Base-by-base conservation (phyloP, 2,113 vertebrate species). In the Rhinoderma darwinii region DNA sequence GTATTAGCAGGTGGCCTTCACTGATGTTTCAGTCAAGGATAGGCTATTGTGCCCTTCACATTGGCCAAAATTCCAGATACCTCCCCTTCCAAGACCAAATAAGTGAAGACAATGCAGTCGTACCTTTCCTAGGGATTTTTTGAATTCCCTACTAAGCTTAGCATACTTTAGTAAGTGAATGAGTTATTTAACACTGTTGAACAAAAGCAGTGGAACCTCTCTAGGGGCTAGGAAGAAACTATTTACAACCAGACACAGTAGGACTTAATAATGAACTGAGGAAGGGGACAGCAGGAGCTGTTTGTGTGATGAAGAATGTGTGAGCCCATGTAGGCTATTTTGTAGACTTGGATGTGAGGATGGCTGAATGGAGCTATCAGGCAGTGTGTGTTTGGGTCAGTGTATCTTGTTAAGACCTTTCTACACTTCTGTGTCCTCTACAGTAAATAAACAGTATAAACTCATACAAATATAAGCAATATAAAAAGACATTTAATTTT, bases 241-340 rank as follows among this genome's bases (percentile, higher is more conserved):
- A 75, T 75, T 75, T 75, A 78, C 75, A 78, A 50, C 75, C 30
- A 77, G n/a, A 77, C 43, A 47, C 74, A 77, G 41, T 50, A 35
- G 75, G 27, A 22, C 47, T 54, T 51, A 78, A 50, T 51, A 78
- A 78, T 78, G 44, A 78, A 78, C 73, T 75, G 41, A 78, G 75
- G 75, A 78, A 78, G 44, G 75, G 50, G 50, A 78, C 75, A 78
- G 75, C 75, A 78, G 75, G 75, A 78, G 27, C 44, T 32, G 75
- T 51, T 78, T 54, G 75, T 78, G 47, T 78, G 47, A 51, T 78
- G 35, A 51, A 51, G 47, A 78, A 78, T 78, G 75, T 54, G 32
- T 22, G 17, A 78, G 44, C 27, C 44, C 75, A 35, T 78, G 47
- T 32, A 32, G 44, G 75, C 47, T 78, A 51, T 72, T 72, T 41